These are phyloP conservation scores for Hipposideros larvatus DNA, from an alignment of 2,797 vertebrate species.

Conservation along the genomic window DNA sequence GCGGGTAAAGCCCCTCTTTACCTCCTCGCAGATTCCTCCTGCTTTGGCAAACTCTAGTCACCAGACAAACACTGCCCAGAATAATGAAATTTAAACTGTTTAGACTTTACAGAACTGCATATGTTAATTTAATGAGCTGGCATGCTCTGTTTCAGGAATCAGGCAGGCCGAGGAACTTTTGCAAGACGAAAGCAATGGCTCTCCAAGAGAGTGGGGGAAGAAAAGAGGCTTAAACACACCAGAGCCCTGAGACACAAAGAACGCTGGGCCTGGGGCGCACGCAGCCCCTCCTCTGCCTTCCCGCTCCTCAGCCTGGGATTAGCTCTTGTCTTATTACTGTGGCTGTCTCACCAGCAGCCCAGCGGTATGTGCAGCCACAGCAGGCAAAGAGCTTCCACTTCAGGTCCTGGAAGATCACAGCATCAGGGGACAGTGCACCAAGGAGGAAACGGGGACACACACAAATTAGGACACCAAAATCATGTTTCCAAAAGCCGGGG, in stretches of 20 bases:
- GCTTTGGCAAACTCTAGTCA: slow-evolving; percentile 17
- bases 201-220: background rate
- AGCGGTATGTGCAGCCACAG: background rate
- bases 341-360: background rate
- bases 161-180: background rate
- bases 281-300: background rate
- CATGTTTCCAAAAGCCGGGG: background rate
- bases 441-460: background rate
- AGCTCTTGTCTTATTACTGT: slow-evolving; percentile 4
- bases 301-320: background rate
- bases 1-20: background rate
- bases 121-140: background rate
- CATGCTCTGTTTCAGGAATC: background rate
- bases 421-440: background rate
- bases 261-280: background rate
- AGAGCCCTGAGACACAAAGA: slow-evolving; percentile 74
- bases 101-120: background rate
- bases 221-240: slow-evolving; percentile 70
- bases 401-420: background rate
- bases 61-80: background rate
- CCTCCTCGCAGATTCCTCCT: background rate
- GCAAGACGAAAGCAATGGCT: slow-evolving; percentile 45
- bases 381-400: background rate
- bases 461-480: background rate
- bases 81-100: slow-evolving; percentile 64